Evolutionary conservation across 2,888 invertebrate genomes (phyloP).

Genomic region (Melanchra persicariae): DNA sequence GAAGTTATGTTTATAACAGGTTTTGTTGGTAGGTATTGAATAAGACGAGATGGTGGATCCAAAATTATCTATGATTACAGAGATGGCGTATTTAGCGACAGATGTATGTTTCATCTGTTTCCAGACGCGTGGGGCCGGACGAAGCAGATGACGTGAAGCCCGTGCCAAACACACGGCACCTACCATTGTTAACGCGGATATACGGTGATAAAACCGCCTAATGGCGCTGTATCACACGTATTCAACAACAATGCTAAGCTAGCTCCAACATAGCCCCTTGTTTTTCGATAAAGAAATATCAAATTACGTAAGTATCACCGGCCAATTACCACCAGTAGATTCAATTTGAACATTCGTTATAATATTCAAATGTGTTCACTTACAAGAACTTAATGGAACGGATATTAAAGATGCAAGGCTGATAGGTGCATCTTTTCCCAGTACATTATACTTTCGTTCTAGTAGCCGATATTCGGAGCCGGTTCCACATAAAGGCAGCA

Average conservation of each 20-base stretch:
- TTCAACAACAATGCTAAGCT: slow-evolving; percentile 33
- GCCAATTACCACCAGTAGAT: background rate
- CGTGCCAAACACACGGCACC: slow-evolving; percentile 62
- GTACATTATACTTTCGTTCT: slow-evolving; percentile 48
- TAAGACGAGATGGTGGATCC: slow-evolving; percentile 9
- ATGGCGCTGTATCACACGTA: slow-evolving; percentile 56
- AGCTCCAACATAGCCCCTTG: slow-evolving; percentile 45
- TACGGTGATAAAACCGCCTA: slow-evolving; percentile 53
- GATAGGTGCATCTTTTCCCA: slow-evolving; percentile 35
- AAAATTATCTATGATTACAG: slow-evolving; percentile 59
- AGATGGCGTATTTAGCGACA: slow-evolving; percentile 63
- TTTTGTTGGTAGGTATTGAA: slow-evolving; percentile 2
- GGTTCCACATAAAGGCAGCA: slow-evolving; percentile 56
- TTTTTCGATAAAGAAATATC: slow-evolving; percentile 30
- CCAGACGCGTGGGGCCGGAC: slow-evolving; percentile 51
- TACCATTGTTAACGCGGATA: slow-evolving; percentile 63
- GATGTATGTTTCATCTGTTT: slow-evolving; percentile 71
- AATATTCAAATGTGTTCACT: slow-evolving; percentile 24
- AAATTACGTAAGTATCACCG: slow-evolving; percentile 10
- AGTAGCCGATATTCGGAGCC: slow-evolving; percentile 62
- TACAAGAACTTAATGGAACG: slow-evolving; percentile 15
- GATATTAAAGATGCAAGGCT: slow-evolving; percentile 31
- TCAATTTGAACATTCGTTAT: background rate
- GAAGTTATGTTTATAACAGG: slow-evolving; percentile 10
- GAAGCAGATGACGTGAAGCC: slow-evolving; percentile 71